Percentiles rank a stretch among this genome's conserved stretches.
Evolutionary conservation across 2,888 invertebrate species (phyloP).

Genomic region (Watsonalla binaria): DNA sequence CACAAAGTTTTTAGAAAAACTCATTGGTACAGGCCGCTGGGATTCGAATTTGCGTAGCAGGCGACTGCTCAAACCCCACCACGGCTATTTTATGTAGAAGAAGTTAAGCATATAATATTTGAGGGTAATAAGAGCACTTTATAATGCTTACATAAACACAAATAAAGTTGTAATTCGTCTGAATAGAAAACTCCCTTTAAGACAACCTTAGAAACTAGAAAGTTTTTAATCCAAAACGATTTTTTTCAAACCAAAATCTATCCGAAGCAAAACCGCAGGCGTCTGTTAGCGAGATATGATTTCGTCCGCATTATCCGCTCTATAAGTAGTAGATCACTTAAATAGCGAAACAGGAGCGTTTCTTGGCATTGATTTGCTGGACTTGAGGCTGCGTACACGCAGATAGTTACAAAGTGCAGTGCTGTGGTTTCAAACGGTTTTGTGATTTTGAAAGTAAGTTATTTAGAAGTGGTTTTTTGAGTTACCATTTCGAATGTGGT

Average conservation of each 20-base stretch:
- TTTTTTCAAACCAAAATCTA: conserved; percentile 3
- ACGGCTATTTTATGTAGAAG: no score
- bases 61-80: no score
- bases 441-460: conserved; percentile 1
- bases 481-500: neutral
- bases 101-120: no score
- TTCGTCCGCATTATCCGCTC: conserved; percentile 42
- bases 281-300: conserved; percentile 11
- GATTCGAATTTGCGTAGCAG: no score
- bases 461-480: neutral
- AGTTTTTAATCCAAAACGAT: conserved; percentile 1
- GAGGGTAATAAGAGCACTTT: no score
- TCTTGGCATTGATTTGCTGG: conserved; percentile 63
- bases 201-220: neutral
- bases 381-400: conserved; percentile 31
- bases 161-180: no score
- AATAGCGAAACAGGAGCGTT: conserved; percentile 63
- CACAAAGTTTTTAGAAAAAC: no score
- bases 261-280: conserved; percentile 14
- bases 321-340: conserved; percentile 66
- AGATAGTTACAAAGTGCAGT: neutral
- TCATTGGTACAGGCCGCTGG: no score
- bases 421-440: conserved; percentile 1
- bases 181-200: neutral
- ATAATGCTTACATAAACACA: no score